Conservation (phyloP, 2,888 invertebrate genomes). For the Ariolimax columbianus region DNA sequence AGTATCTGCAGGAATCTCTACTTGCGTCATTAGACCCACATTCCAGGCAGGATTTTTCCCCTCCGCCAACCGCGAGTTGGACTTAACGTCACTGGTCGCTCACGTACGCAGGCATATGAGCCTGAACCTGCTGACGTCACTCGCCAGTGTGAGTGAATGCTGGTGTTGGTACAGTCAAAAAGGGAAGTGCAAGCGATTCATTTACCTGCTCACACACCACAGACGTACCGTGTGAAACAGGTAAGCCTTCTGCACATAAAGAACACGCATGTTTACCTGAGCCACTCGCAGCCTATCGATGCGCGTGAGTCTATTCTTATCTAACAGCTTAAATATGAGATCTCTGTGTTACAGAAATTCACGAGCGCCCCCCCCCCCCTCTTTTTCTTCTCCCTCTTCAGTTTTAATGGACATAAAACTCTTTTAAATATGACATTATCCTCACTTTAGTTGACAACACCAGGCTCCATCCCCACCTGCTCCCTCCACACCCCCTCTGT, state of each 20-base stretch:
- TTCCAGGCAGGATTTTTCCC: neutral
- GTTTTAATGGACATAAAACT: neutral
- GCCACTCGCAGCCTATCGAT: neutral
- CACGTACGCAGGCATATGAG: slow-evolving; percentile 13
- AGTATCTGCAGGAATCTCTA: neutral
- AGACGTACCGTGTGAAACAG: slow-evolving; percentile 3
- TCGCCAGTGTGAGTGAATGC: neutral
- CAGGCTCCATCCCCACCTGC: neutral
- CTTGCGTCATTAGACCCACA: slow-evolving; percentile 18
- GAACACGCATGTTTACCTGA: neutral
- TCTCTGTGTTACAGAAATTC: neutral
- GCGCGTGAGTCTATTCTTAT: neutral
- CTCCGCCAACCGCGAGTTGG: neutral
- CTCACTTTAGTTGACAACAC: neutral
- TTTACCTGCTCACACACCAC: neutral
- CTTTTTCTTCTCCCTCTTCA: too few species aligned
- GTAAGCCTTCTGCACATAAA: neutral
- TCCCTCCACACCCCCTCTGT: too few species aligned
- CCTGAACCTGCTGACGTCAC: slow-evolving; percentile 19
- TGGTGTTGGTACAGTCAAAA: slow-evolving; percentile 40
- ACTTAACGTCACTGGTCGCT: slow-evolving; percentile 22
- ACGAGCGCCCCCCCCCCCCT: too few species aligned
- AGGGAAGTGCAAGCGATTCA: slow-evolving; percentile 26
- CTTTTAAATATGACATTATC: neutral
- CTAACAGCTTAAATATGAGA: neutral